Evolutionary conservation across 2,797 vertebrate genomes (phyloP), one percentile per base, ranked within the genome.

Genomic region (Acanthurus leucopareius): DNA sequence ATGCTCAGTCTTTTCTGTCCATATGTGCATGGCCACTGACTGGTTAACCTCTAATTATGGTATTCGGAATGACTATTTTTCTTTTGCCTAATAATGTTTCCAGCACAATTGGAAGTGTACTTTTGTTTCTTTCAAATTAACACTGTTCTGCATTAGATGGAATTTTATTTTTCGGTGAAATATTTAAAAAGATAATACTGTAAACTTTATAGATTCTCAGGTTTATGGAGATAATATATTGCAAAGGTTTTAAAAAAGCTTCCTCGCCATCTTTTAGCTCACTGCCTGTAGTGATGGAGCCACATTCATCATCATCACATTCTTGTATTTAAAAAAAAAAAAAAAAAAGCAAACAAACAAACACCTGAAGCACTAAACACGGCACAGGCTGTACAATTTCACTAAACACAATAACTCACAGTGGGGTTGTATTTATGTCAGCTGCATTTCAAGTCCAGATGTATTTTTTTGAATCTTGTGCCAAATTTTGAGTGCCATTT

Each of bases 401-500:
- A 80, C 45, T 0, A 16, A 73, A 82, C 66, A 83, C 78, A 79
- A 58, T 66, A 72, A 78, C 62, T 76, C 57, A 72, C 19, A 79
- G 63, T 83, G 83, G 40, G 10, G 40, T 42, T 79, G 58, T 65
- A 48, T 83, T 77, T 69, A 61, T 71, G 77, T 86, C 61, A 11
- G 19, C 56, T 20, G 13, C 44, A 68, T 82, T 74, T 87, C 60
- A 75, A 54, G 67, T 74, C 65, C 62, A 48, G 32, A 49, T 80
- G 70, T 74, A 57, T 32, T 61, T 73, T 87, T 85, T 91, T 84
- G 65, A 79, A 83, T 85, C 74, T 88, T 64, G 91, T 94, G 92
- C 90, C 94, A 94, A 94, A 93, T 32, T 80, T 73, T 76, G 28
- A 88, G 88, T 91, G 86, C 88, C 83, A 87, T 84, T 84, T 86